Percentiles rank a stretch among this genome's conserved stretches.
These are phyloP conservation scores for Caloenas nicobarica DNA, from an alignment of 2,113 vertebrate genomes.

Conservation along the genomic window DNA sequence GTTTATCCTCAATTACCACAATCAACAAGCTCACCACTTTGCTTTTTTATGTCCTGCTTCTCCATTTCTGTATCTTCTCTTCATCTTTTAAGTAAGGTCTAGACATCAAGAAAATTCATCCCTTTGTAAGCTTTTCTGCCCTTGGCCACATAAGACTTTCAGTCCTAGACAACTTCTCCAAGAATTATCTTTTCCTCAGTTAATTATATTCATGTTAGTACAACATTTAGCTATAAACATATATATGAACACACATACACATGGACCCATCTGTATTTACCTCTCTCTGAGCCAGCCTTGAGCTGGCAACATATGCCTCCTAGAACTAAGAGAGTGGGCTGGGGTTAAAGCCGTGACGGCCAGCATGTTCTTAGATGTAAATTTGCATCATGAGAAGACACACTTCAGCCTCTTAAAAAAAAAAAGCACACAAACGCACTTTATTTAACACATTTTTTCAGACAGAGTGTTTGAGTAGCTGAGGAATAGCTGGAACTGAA, in stretches of 20 bases:
- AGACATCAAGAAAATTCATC: not conserved
- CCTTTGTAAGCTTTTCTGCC: not conserved
- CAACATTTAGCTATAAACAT: not conserved
- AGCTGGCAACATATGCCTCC: not conserved
- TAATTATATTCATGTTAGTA: not conserved
- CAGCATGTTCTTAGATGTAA: not conserved
- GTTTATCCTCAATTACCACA: not conserved
- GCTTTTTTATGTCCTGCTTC: not conserved
- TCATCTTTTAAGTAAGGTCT: not conserved
- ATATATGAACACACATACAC: not conserved
- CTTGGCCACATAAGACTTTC: not conserved
- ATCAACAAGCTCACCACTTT: not conserved
- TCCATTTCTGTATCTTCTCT: not conserved
- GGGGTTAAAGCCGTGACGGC: conserved; percentile 12
- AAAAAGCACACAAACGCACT: not conserved
- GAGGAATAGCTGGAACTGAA: not conserved
- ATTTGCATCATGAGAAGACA: not conserved
- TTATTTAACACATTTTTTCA: not conserved
- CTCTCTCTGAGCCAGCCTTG: not conserved
- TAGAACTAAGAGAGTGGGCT: not conserved
- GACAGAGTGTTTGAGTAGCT: not conserved
- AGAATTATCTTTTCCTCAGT: not conserved
- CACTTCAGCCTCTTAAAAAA: not conserved
- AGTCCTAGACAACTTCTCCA: not conserved
- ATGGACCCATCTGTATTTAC: not conserved